A percentile compares a stretch with the other conserved stretches of the same genome.
Evolutionary conservation across 2,113 vertebrate species (phyloP).

Genomic region (Melanerpes aurifrons): DNA sequence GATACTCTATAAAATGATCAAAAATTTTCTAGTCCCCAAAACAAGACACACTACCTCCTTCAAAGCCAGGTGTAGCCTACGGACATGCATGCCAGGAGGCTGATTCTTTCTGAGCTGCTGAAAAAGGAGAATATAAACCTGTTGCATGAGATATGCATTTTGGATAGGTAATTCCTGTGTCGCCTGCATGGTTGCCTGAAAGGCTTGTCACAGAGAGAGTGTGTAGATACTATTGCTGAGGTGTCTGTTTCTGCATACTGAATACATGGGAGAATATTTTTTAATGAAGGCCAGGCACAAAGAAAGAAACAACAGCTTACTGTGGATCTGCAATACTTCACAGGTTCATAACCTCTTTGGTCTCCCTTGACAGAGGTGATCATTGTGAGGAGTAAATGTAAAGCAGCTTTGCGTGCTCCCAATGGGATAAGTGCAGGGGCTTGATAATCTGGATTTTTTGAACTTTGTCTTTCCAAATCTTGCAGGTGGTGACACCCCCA

Average conservation of each 20-base stretch:
- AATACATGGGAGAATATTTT: background rate
- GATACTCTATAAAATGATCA: background rate
- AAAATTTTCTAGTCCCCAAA: background rate
- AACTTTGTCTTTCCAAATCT: background rate
- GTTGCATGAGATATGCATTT: background rate
- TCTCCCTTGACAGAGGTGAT: background rate
- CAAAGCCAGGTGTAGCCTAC: background rate
- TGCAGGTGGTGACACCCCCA: background rate
- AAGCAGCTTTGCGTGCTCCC: background rate
- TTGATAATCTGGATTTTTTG: background rate
- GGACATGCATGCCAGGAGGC: background rate
- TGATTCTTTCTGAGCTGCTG: background rate
- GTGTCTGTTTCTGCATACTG: background rate
- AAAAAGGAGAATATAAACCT: background rate
- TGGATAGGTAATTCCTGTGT: fast-evolving
- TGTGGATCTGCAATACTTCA: background rate
- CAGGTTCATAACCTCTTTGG: background rate
- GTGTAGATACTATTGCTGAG: background rate
- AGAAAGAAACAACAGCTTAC: background rate
- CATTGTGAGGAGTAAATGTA: background rate
- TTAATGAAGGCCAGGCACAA: background rate
- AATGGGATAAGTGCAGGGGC: background rate
- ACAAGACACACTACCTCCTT: background rate
- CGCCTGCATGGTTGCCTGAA: background rate
- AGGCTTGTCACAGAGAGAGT: background rate